Conservation (phyloP, 2,888 invertebrate genomes). For the Ptilodon capucinus region DNA sequence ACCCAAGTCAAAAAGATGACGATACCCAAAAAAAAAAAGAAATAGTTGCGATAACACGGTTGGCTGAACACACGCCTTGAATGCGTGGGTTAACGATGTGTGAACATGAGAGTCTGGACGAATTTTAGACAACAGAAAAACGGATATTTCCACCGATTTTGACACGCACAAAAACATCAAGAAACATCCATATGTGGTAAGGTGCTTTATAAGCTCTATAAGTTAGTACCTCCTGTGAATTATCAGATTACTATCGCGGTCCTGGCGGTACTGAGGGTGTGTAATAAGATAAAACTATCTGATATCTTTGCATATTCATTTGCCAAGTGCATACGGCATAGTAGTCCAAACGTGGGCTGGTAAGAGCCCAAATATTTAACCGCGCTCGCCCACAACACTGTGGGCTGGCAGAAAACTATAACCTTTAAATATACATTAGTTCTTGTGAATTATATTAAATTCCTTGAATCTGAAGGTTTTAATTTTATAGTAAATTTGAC, state of each 20-base stretch:
- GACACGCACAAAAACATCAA: too few relatives aligned
- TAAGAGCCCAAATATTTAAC: slow-evolving; percentile 52
- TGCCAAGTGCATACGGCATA: slow-evolving; percentile 45
- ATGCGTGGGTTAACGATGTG: too few relatives aligned
- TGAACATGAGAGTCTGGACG: too few relatives aligned
- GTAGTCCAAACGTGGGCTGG: slow-evolving; percentile 62
- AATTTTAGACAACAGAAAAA: too few relatives aligned
- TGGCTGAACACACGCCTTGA: background rate
- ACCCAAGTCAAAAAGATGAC: background rate
- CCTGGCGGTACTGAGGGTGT: background rate
- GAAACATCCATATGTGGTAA: too few relatives aligned
- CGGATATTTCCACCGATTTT: too few relatives aligned
- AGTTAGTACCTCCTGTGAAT: too few relatives aligned
- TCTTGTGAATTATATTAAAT: slow-evolving; percentile 15
- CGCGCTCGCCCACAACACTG: slow-evolving; percentile 51
- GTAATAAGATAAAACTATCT: slow-evolving; percentile 2
- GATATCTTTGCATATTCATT: slow-evolving; percentile 21
- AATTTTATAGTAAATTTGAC: background rate
- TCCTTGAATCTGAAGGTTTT: background rate
- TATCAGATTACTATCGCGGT: background rate
- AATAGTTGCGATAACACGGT: background rate
- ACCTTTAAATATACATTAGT: slow-evolving; percentile 41
- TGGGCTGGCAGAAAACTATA: slow-evolving; percentile 53
- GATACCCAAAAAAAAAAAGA: background rate
- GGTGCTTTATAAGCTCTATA: too few relatives aligned